Evolutionary conservation across 2,888 invertebrate genomes (phyloP).

Genomic region (Sminthurides aquaticus): DNA sequence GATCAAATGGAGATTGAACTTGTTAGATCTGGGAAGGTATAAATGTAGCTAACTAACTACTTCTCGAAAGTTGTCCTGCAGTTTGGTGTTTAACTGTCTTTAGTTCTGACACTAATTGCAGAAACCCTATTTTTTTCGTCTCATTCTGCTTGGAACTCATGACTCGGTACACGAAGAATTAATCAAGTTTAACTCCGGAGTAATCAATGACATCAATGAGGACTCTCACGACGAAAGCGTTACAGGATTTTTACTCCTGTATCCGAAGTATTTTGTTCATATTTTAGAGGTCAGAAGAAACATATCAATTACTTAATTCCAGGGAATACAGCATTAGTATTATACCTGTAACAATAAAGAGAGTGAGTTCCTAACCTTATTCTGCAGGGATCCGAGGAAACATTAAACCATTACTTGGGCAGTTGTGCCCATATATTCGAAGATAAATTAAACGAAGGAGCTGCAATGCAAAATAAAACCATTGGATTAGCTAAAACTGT

Average conservation of each 20-base stretch:
- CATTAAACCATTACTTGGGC: constrained; percentile 12
- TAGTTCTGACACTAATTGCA: constrained; percentile 15
- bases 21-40: constrained; percentile 28
- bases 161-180: constrained; percentile 26
- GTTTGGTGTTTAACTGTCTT: too few relatives aligned
- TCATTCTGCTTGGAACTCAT: constrained; percentile 31
- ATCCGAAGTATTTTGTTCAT: constrained; percentile 36
- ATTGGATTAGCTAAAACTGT: background rate
- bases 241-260: constrained; percentile 33
- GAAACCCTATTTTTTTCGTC: constrained; percentile 34
- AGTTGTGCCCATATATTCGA: constrained; percentile 14
- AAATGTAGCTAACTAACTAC: background rate
- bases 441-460: background rate
- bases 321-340: background rate
- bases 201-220: constrained; percentile 30
- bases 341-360: background rate
- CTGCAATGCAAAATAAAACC: background rate
- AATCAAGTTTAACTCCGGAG: constrained; percentile 24
- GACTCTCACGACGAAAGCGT: constrained; percentile 28
- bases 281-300: constrained; percentile 40
- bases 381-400: constrained; percentile 34
- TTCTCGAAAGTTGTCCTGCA: too few relatives aligned
- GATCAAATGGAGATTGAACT: constrained; percentile 25
- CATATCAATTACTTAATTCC: too few relatives aligned
- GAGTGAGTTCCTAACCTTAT: too few relatives aligned